Conservation (phyloP, 2,888 invertebrate genomes). For the Teleiodes luculella region DNA sequence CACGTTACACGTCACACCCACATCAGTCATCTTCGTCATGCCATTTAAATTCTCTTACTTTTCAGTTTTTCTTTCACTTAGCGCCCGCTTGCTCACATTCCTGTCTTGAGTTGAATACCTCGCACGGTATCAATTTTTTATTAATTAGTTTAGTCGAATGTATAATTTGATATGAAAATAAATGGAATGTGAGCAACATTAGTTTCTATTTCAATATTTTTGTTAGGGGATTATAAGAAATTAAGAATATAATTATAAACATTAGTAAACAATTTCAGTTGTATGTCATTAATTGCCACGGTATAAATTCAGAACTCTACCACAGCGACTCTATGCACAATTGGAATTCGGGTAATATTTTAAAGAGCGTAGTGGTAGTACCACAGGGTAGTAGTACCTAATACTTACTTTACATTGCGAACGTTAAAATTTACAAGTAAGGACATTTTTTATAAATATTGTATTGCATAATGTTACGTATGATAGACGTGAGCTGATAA, state of each 20-base stretch:
- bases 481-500: constrained; percentile 9
- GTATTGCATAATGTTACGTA: constrained; percentile 2
- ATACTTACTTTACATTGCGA: no score
- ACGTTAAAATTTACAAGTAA: no score
- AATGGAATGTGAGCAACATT: no score
- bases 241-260: neutral
- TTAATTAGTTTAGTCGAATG: no score
- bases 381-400: no score
- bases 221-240: no score
- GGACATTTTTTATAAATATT: neutral
- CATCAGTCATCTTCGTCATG: constrained; percentile 3
- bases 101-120: neutral
- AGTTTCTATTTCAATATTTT: no score
- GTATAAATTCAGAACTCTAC: no score
- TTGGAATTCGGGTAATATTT: no score
- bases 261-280: neutral
- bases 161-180: neutral
- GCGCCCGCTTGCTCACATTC: neutral
- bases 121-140: no score
- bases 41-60: neutral
- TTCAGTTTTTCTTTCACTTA: constrained; percentile 1
- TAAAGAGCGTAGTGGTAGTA: no score
- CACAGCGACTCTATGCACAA: neutral
- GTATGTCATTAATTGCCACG: no score
- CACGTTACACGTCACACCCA: constrained; percentile 1